These are phyloP conservation scores for Sphaerophoria taeniata DNA, from an alignment of 2,888 invertebrate genomes.

Conservation along the genomic window DNA sequence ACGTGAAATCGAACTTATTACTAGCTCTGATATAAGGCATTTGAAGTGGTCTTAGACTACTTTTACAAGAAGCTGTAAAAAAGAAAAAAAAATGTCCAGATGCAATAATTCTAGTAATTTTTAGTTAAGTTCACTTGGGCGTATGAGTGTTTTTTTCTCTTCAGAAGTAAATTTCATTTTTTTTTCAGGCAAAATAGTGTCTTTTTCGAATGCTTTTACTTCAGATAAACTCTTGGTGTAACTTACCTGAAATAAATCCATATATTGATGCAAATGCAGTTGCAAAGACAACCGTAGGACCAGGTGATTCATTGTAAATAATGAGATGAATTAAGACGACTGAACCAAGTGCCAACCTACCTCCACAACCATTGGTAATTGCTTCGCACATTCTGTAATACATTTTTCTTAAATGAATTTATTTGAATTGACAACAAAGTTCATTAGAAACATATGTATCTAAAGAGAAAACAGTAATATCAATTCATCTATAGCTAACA, in stretches of 20 bases:
- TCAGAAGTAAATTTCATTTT: no score
- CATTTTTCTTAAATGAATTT: no score
- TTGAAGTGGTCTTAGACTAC: conserved; percentile 81
- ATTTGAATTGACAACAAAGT: no score
- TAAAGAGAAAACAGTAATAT: no score
- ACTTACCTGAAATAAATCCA: conserved; percentile 81
- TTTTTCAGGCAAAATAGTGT: no score
- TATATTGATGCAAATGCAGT: conserved; percentile 80
- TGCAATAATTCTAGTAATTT: background rate
- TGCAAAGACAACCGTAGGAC: conserved; percentile 80
- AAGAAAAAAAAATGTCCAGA: background rate
- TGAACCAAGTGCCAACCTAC: conserved; percentile 82
- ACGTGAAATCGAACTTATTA: conserved; percentile 82
- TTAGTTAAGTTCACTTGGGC: background rate
- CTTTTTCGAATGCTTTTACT: background rate
- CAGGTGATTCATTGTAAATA: conserved; percentile 82
- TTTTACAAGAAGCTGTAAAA: conserved; percentile 80
- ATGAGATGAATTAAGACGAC: conserved; percentile 81
- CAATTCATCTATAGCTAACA: no score
- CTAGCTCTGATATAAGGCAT: conserved; percentile 83
- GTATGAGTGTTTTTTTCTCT: conserved; percentile 6
- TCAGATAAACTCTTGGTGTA: background rate
- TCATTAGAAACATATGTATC: no score
- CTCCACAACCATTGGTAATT: conserved; percentile 81
- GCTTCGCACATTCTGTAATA: conserved; percentile 79